Percentiles rank a stretch among this genome's conserved stretches.
These are phyloP conservation scores for Gallinago undulata DNA, from an alignment of 2,113 vertebrate genomes.

Conservation along the genomic window DNA sequence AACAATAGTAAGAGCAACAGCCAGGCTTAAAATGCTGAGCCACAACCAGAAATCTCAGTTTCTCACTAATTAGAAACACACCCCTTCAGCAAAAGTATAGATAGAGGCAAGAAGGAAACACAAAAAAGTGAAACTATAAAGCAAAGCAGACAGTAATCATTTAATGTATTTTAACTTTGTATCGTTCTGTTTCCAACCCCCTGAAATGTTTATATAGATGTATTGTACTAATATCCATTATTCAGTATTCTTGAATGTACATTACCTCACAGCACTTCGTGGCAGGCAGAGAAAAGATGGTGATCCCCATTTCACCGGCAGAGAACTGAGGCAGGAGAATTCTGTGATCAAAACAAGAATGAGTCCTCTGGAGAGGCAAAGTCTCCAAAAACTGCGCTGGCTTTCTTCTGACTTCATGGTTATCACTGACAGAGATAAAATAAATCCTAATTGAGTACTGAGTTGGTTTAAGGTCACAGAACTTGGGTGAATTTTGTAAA, in stretches of 20 bases:
- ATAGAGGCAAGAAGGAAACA: not conserved
- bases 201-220: not conserved
- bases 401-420: not conserved
- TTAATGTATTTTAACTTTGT: not conserved
- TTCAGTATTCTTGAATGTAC: not conserved
- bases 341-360: not conserved
- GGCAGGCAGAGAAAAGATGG: not conserved
- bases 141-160: not conserved
- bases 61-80: not conserved
- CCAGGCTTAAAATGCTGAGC: not conserved
- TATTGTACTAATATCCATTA: not conserved
- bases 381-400: not conserved
- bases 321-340: not conserved
- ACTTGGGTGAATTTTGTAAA: not conserved
- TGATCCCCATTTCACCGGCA: not conserved
- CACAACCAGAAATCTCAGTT: not conserved
- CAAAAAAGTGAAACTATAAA: not conserved
- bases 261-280: not conserved
- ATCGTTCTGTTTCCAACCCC: not conserved
- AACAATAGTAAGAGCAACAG: not conserved
- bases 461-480: not conserved
- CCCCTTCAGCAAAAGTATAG: not conserved
- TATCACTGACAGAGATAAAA: not conserved
- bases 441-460: not conserved
- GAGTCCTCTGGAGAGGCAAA: not conserved